These are phyloP conservation scores for Branchellion lobata DNA, from an alignment of 2,888 invertebrate genomes.

Conservation along the genomic window DNA sequence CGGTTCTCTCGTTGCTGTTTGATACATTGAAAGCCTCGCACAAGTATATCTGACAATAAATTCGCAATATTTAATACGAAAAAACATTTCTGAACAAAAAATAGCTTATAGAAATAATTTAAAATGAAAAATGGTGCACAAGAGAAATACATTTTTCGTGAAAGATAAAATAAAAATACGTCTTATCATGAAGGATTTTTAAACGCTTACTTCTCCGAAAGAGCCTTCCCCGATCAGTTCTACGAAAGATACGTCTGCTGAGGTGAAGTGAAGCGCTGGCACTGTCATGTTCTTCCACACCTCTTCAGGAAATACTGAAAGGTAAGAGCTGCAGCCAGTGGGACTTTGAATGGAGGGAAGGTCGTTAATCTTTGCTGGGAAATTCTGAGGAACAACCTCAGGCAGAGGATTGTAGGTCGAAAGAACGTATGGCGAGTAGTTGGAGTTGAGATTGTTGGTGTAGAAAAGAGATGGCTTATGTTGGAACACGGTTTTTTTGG, in stretches of 20 bases:
- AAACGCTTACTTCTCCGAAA: conserved; percentile 26
- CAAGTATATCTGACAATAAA: not conserved
- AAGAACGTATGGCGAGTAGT: not conserved
- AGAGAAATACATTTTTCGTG: too few relatives aligned
- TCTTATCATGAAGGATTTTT: too few relatives aligned
- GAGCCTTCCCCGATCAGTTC: conserved; percentile 41
- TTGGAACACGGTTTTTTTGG: too few relatives aligned
- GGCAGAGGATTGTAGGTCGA: conserved; percentile 14
- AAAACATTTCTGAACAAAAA: not conserved
- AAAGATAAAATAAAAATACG: too few relatives aligned
- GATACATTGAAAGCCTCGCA: conserved; percentile 15
- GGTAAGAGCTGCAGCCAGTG: conserved; percentile 1
- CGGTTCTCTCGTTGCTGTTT: conserved; percentile 19
- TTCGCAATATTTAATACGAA: not conserved
- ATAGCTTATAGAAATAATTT: too few relatives aligned
- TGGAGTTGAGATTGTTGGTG: conserved; percentile 16
- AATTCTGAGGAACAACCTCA: conserved; percentile 9
- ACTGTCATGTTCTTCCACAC: not conserved
- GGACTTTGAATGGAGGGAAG: conserved; percentile 16
- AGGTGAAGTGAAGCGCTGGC: conserved; percentile 21
- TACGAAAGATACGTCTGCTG: conserved; percentile 20
- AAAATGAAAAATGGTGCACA: too few relatives aligned
- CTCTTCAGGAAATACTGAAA: not conserved
- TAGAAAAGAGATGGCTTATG: too few relatives aligned
- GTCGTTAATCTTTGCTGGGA: not conserved